These are phyloP conservation scores for Holacanthella duospinosa DNA, from an alignment of 2,888 invertebrate species.

Conservation along the genomic window DNA sequence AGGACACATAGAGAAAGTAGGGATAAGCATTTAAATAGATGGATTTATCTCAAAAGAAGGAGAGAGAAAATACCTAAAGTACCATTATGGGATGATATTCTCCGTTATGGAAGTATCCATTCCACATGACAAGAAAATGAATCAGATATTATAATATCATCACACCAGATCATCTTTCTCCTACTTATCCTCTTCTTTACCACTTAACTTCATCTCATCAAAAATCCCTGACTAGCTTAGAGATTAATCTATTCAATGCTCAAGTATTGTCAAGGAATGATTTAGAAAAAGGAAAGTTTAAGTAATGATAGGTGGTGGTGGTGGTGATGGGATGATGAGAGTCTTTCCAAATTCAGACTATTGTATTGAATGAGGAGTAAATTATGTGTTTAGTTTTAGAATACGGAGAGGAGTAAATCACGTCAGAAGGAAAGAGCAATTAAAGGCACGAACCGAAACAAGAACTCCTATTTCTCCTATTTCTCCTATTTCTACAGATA, in stretches of 20 bases:
- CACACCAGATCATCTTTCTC: constrained; percentile 11
- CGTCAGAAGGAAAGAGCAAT: constrained; percentile 10
- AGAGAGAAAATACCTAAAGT: constrained; percentile 26
- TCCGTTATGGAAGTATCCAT: neutral
- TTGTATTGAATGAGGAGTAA: too few species aligned
- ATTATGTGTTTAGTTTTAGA: constrained; percentile 17
- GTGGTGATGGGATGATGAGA: too few species aligned
- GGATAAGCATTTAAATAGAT: constrained; percentile 34
- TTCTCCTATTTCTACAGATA: too few species aligned
- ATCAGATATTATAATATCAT: constrained; percentile 13
- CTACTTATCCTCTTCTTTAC: too few species aligned
- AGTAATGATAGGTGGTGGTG: too few species aligned
- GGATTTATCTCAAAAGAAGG: constrained; percentile 24
- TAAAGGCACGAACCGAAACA: neutral
- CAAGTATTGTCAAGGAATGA: too few species aligned
- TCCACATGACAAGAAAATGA: constrained; percentile 1
- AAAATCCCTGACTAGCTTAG: constrained; percentile 21
- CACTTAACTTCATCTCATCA: too few species aligned
- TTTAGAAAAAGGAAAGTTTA: too few species aligned
- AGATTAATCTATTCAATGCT: too few species aligned
- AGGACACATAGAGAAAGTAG: constrained; percentile 21
- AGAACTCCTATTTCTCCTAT: neutral
- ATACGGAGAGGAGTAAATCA: constrained; percentile 20
- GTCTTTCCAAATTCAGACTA: too few species aligned
- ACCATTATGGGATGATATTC: constrained; percentile 28